Evolutionary conservation across 2,113 vertebrate species (phyloP).

Genomic region (Manacus vitellinus): DNA sequence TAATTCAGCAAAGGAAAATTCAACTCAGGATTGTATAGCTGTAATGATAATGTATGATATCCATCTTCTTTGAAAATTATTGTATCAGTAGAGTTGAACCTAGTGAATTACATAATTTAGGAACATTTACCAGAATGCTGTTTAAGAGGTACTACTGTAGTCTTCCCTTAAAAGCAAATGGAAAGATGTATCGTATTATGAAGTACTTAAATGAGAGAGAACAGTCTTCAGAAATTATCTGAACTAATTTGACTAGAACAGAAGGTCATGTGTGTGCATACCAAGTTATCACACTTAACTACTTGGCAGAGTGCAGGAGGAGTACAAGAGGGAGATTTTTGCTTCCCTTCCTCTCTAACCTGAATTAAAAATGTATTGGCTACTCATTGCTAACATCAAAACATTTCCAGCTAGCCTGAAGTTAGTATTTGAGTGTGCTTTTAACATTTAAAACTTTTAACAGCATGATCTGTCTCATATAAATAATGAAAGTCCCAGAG

Average conservation of each 20-base stretch:
- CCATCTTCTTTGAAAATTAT: constrained; percentile 67
- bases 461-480: neutral
- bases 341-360: constrained; percentile 39
- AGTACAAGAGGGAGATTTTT: constrained; percentile 45
- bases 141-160: constrained; percentile 56
- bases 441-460: constrained; percentile 54
- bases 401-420: constrained; percentile 42
- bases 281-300: constrained; percentile 62
- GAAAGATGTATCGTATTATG: constrained; percentile 46
- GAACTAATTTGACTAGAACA: constrained; percentile 65
- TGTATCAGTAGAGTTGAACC: constrained; percentile 69
- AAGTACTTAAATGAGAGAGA: constrained; percentile 55
- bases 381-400: constrained; percentile 51
- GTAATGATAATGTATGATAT: constrained; percentile 73
- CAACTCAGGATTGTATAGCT: constrained; percentile 60
- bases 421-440: constrained; percentile 34
- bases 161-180: constrained; percentile 63
- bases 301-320: constrained; percentile 47
- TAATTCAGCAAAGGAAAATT: constrained; percentile 76
- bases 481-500: constrained; percentile 31
- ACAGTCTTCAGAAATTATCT: constrained; percentile 49
- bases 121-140: constrained; percentile 59
- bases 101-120: constrained; percentile 72
- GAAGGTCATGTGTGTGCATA: constrained; percentile 56
- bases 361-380: constrained; percentile 67